Evolutionary conservation across 2,888 invertebrate species (phyloP).

Genomic region (Eurytoma adleriae): DNA sequence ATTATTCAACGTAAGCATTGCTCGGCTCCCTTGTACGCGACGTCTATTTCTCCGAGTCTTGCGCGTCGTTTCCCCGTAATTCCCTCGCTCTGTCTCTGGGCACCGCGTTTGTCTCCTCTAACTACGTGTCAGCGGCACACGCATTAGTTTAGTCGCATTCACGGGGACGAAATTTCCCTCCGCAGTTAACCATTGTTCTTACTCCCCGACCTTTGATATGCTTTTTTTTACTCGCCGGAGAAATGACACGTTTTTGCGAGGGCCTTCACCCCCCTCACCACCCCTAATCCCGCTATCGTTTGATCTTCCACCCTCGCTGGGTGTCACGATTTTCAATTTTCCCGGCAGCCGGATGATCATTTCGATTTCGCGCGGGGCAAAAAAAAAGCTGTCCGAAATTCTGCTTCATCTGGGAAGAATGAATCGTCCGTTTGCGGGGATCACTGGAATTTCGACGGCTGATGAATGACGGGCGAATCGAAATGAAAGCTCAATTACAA

Average conservation of each 20-base stretch:
- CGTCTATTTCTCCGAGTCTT: constrained; percentile 39
- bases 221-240: constrained; percentile 1
- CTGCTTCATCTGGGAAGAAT: not conserved
- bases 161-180: constrained; percentile 48
- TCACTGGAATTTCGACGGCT: no score
- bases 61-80: constrained; percentile 38
- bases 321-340: not conserved
- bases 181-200: constrained; percentile 43
- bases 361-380: no score
- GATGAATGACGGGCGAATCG: no score
- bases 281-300: no score
- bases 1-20: constrained; percentile 46
- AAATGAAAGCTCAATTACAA: no score
- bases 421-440: not conserved
- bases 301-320: not conserved
- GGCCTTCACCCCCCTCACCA: not conserved
- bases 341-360: no score
- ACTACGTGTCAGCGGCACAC: constrained; percentile 55
- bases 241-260: constrained; percentile 17
- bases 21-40: constrained; percentile 7
- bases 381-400: no score
- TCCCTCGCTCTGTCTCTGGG: constrained; percentile 20
- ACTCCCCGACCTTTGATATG: not conserved
- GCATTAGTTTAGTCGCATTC: constrained; percentile 55
- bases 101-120: constrained; percentile 30